Percentiles rank a stretch among this genome's conserved stretches.
These are phyloP conservation scores for Asbolus verrucosus DNA, from an alignment of 1,140 invertebrate genomes.

Conservation along the genomic window DNA sequence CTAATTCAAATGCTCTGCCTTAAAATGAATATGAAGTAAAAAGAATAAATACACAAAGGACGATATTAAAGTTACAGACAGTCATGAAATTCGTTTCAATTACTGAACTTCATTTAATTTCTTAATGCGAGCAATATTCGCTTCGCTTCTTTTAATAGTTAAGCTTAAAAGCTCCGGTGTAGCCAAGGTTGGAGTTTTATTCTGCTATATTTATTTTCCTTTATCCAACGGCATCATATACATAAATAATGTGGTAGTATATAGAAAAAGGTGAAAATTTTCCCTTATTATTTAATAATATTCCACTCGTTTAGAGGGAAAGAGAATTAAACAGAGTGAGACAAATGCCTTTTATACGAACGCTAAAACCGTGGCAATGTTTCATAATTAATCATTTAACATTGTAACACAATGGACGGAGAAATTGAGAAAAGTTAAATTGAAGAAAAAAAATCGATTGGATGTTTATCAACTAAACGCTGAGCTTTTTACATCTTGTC, in stretches of 20 bases:
- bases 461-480: constrained; percentile 10
- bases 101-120: neutral
- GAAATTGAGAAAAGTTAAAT: constrained; percentile 11
- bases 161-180: too few relatives aligned
- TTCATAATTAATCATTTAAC: constrained; percentile 15
- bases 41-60: constrained; percentile 3
- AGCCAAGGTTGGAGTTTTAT: too few relatives aligned
- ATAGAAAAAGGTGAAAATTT: too few relatives aligned
- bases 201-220: neutral
- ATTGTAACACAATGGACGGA: neutral
- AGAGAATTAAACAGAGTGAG: too few relatives aligned
- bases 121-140: neutral
- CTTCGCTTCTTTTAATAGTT: neutral
- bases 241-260: too few relatives aligned
- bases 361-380: neutral
- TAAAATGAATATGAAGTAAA: too few relatives aligned
- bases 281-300: too few relatives aligned
- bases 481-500: constrained; percentile 2
- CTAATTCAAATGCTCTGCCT: too few relatives aligned
- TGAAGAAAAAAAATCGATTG: constrained; percentile 21
- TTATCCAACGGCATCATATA: too few relatives aligned
- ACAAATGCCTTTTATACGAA: too few relatives aligned
- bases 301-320: too few relatives aligned
- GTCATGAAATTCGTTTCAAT: constrained; percentile 11
- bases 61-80: neutral